A percentile compares a stretch with the other conserved stretches of the same genome.
These are phyloP conservation scores for Arion vulgaris DNA, from an alignment of 1,140 invertebrate species.

Conservation along the genomic window DNA sequence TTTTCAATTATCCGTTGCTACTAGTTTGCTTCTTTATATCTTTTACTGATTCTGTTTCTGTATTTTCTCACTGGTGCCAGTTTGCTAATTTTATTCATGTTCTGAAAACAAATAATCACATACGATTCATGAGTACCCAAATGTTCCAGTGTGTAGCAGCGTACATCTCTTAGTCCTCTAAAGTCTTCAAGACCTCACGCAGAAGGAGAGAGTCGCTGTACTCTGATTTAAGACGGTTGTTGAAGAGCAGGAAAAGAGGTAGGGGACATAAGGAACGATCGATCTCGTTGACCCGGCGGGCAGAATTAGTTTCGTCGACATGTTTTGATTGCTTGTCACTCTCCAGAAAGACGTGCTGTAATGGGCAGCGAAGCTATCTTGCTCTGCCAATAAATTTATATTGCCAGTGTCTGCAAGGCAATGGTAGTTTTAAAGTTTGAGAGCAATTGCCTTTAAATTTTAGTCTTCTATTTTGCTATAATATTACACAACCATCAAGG, in stretches of 20 bases:
- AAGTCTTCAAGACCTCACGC: not conserved
- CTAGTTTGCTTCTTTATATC: too few relatives aligned
- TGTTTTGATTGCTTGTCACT: conserved; percentile 16
- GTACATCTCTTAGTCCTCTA: not conserved
- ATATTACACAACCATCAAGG: too few relatives aligned
- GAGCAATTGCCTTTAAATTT: not conserved
- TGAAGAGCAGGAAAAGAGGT: not conserved
- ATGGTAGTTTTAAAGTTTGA: not conserved
- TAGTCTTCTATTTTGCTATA: too few relatives aligned
- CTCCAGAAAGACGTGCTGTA: not conserved
- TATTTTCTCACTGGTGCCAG: too few relatives aligned
- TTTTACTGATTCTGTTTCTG: too few relatives aligned
- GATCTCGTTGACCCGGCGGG: conserved; percentile 13
- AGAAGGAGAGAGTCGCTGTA: not conserved
- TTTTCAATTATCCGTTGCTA: too few relatives aligned
- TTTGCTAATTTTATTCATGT: too few relatives aligned
- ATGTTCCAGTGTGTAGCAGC: not conserved
- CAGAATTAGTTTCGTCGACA: conserved; percentile 16
- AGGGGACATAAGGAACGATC: conserved; percentile 6
- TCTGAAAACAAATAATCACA: too few relatives aligned
- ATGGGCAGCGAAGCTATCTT: not conserved
- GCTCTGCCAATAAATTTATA: conserved; percentile 6
- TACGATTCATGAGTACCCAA: not conserved
- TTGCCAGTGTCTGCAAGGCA: not conserved
- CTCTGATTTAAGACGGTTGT: conserved; percentile 14